These are phyloP conservation scores for Sminthurinus aureus DNA, from an alignment of 2,888 invertebrate species.

Conservation along the genomic window DNA sequence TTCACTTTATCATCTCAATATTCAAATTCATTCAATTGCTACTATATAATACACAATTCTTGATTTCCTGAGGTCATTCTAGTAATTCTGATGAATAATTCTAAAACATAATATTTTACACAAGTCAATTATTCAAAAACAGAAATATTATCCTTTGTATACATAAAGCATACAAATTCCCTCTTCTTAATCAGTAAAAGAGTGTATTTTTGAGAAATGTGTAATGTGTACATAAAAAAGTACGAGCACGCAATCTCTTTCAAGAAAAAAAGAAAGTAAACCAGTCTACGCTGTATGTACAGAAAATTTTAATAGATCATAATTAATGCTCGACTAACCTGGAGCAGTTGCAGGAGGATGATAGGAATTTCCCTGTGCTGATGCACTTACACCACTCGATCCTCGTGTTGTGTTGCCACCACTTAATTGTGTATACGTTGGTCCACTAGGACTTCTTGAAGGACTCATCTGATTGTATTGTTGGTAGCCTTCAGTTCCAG, in stretches of 20 bases:
- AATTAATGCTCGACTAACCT: conserved; percentile 46
- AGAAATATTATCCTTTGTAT: conserved; percentile 4
- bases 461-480: conserved; percentile 77
- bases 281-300: neutral
- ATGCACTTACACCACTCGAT: conserved; percentile 47
- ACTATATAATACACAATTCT: too few species aligned
- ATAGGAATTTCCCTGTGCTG: conserved; percentile 56
- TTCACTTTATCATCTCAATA: too few species aligned
- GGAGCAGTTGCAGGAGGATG: conserved; percentile 58
- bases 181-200: too few species aligned
- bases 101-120: too few species aligned
- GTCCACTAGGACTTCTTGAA: conserved; percentile 82
- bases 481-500: conserved; percentile 76
- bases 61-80: too few species aligned
- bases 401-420: conserved; percentile 70
- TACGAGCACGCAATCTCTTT: too few species aligned
- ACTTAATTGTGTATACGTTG: conserved; percentile 81
- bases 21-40: too few species aligned
- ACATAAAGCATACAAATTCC: neutral
- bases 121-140: too few species aligned
- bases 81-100: too few species aligned
- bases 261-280: too few species aligned
- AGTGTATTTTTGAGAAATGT: too few species aligned
- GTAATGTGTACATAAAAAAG: too few species aligned
- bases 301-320: conserved; percentile 1